Base-by-base conservation (phyloP, 2,113 vertebrate genomes). In the Cardinalis cardinalis region DNA sequence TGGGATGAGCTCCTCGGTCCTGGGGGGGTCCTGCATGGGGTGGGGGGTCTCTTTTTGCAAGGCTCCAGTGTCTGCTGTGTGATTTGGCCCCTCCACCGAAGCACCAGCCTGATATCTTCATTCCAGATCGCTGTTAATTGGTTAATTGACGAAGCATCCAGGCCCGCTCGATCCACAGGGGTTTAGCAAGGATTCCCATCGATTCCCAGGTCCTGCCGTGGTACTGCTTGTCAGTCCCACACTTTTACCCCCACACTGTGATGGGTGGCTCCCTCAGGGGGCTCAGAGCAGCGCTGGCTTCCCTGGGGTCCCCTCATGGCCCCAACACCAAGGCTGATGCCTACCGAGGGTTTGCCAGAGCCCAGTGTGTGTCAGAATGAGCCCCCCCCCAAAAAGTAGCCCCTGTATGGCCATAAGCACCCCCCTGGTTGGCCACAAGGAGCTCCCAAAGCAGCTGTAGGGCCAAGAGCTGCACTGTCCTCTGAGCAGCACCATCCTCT, bases 131-230 rank as follows among this genome's bases (percentile, higher is more conserved):
- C 23, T 36, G 71, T 82, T 81, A 90, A 94, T 82, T 84, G 20
- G 53, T 82, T 78, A 53, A 73, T 76, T 0, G 14, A 63, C 18
- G 2, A 17, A 26, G 32, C 41, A 34, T n/a, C 46, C 5, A 4
- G 46, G 46, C 40, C 46, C 0, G 12, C 40, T 88, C 3, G 1
- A 74, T 74, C 34, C 4, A 3, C 0, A 0, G 53, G n/a, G 34
- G 20, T 48, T 88, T 74, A 82, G 63, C 40, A 55, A 48, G 66
- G 87, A 25, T 81, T 92, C 58, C 61, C 53, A 88, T 81, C 0
- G 53, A 88, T 68, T 88, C 46, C 38, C 38, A 38, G n/a, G n/a
- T n/a, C n/a, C n/a, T n/a, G n/a, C n/a, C n/a, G n/a, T n/a, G 68
- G 11, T 13, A 29, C 76, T 46, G 55, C 48, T n/a, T 0, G 0